Conservation (phyloP, 2,888 invertebrate species). For the Andrena bucephala region DNA sequence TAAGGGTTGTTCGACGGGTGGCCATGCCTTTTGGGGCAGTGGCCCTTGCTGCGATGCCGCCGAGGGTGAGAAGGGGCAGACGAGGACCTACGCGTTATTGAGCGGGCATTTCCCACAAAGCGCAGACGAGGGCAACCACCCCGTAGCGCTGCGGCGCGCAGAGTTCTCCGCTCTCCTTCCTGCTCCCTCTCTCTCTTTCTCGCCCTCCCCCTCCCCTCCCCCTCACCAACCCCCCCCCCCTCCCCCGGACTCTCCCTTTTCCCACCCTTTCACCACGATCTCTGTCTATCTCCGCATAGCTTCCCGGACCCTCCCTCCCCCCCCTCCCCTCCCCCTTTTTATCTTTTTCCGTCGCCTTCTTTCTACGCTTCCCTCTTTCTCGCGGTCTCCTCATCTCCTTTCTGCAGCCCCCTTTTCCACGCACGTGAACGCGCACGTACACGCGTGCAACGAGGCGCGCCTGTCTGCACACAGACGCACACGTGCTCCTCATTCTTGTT, state of each 20-base stretch:
- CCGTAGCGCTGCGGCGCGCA: slow-evolving; percentile 79
- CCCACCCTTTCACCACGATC: slow-evolving; percentile 13
- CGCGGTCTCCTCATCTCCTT: slow-evolving; percentile 24
- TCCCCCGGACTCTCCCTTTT: not conserved
- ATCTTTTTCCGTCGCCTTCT: slow-evolving; percentile 50
- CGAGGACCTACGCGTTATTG: slow-evolving; percentile 83
- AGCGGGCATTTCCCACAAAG: slow-evolving; percentile 84
- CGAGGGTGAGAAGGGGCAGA: slow-evolving; percentile 72
- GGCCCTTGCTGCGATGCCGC: slow-evolving; percentile 72
- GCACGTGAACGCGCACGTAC: not conserved
- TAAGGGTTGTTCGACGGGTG: slow-evolving; percentile 71
- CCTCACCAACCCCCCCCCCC: slow-evolving; percentile 5
- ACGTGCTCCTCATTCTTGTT: slow-evolving; percentile 36
- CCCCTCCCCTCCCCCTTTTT: slow-evolving; percentile 34
- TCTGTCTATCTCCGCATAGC: slow-evolving; percentile 15
- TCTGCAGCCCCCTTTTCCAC: slow-evolving; percentile 34
- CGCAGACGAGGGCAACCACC: slow-evolving; percentile 85
- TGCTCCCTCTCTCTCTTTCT: slow-evolving; percentile 47
- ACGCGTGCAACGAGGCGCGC: too few relatives aligned
- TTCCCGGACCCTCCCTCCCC: slow-evolving; percentile 11
- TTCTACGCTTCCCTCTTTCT: slow-evolving; percentile 34
- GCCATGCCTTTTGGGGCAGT: slow-evolving; percentile 76
- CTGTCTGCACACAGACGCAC: not conserved
- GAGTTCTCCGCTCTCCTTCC: slow-evolving; percentile 68
- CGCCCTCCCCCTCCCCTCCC: slow-evolving; percentile 15